Conservation (phyloP, 1,140 invertebrate species). For the Scaptomyza hsui region DNA sequence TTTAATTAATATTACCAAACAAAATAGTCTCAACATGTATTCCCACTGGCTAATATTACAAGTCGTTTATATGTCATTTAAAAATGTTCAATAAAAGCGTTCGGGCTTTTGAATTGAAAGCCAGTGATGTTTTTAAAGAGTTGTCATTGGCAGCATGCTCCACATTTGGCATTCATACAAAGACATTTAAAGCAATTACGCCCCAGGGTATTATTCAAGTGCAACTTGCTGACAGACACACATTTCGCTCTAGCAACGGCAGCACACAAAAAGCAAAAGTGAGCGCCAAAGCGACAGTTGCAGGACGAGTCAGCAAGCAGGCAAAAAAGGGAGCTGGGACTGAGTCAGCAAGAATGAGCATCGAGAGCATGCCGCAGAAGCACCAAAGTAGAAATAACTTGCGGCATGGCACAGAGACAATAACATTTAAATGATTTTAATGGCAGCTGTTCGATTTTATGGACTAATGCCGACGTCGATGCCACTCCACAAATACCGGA, state of each 20-base stretch:
- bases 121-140: slow-evolving; percentile 48
- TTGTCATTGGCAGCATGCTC: slow-evolving; percentile 41
- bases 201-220: slow-evolving; percentile 77
- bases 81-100: slow-evolving; percentile 1
- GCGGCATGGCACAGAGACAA: slow-evolving; percentile 66
- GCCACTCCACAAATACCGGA: neutral
- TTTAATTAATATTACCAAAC: neutral
- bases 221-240: slow-evolving; percentile 78
- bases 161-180: slow-evolving; percentile 71
- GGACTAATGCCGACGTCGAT: slow-evolving; percentile 51
- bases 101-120: neutral
- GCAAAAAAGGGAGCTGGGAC: slow-evolving; percentile 4
- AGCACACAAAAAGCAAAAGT: slow-evolving; percentile 64
- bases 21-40: neutral
- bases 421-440: slow-evolving; percentile 83
- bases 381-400: slow-evolving; percentile 76
- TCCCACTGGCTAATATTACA: neutral
- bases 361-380: slow-evolving; percentile 63
- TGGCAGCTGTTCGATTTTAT: slow-evolving; percentile 82
- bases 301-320: slow-evolving; percentile 11
- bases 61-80: neutral
- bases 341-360: slow-evolving; percentile 71
- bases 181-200: slow-evolving; percentile 81
- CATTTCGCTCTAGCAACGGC: slow-evolving; percentile 38
- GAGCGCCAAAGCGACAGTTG: slow-evolving; percentile 45